Base-by-base conservation (phyloP, 92 coral and sea anemone genomes). In the Porites cylindrica region DNA sequence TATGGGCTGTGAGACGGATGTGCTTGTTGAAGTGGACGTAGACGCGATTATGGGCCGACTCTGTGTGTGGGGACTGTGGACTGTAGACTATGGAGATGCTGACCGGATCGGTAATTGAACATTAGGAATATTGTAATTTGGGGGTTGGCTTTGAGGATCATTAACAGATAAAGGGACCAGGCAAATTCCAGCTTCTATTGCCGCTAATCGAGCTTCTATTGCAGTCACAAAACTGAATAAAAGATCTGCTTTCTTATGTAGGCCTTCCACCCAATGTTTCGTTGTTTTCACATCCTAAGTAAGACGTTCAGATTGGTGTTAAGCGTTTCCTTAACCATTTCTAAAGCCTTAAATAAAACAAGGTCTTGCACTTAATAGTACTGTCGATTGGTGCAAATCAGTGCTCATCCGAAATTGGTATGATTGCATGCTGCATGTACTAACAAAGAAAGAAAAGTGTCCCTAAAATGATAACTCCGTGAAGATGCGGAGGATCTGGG, bases 151-250 rank as follows among this genome's bases (percentile, higher is more conserved):
- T 38, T 12, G 77, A 47, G 76, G 61, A 77, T 32, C 69, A 13
- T 77, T 53, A 14, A 77, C 52, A 12, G 68, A 77, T 16, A 77
- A 77, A 26, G 81, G 81, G 61, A 60, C 81, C 8, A 77, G 68
- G 67, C 69, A 77, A 58, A 77, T 77, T 77, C 81, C 69, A 23
- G 80, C 65, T 56, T 76, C 80, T 54, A 56, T 76, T 6, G 80
- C 80, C 13, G 47, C 80, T 12, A 76, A 60, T 56, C 68, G 59
- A 24, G 54, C 53, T 65, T 77, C 68, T 29, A 77, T 59, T 23
- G 51, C 52, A 16, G 66, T 18, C 68, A 77, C 29, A 17, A 59
- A 1, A 59, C 9, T 24, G 53, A 61, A 58, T 24, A 77, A 32
- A 12, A 60, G 21, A 24, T 77, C 81, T 8, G 51, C 26, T 23